Percentiles rank a stretch among this genome's conserved stretches.
These are phyloP conservation scores for Ctenochaetus hawaiiensis DNA, from an alignment of 2,797 vertebrate genomes.

Conservation along the genomic window DNA sequence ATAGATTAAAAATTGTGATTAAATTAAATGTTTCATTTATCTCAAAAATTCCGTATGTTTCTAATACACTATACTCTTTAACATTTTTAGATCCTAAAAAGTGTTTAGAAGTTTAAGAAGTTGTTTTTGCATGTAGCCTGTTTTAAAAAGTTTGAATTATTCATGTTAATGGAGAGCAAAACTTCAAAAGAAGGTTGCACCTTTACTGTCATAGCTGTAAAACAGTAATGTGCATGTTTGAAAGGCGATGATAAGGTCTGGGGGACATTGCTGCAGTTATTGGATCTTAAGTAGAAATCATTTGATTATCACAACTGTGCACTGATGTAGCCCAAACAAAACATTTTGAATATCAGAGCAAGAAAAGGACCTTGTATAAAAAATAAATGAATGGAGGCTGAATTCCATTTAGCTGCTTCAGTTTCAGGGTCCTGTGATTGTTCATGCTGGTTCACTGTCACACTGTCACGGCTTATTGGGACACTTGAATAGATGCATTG, in stretches of 20 bases:
- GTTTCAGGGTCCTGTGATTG: not conserved
- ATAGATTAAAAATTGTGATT: too few relatives aligned
- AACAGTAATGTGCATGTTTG: not conserved
- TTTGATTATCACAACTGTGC: not conserved
- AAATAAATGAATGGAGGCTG: too few relatives aligned
- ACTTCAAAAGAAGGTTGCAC: not conserved
- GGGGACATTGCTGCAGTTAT: not conserved
- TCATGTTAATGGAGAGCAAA: not conserved
- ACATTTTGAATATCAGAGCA: too few relatives aligned
- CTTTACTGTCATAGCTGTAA: not conserved
- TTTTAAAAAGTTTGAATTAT: not conserved
- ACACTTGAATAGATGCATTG: not conserved
- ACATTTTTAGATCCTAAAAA: too few relatives aligned
- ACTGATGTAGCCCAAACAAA: too few relatives aligned
- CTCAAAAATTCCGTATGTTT: too few relatives aligned
- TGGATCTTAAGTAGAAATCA: not conserved
- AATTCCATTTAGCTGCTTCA: not conserved
- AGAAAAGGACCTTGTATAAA: too few relatives aligned
- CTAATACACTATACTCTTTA: too few relatives aligned
- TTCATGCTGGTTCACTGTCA: not conserved
- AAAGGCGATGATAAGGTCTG: not conserved
- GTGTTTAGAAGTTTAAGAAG: too few relatives aligned
- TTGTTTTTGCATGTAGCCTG: too few relatives aligned
- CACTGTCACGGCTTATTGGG: not conserved
- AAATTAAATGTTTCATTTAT: too few relatives aligned